Percentiles rank a stretch among this genome's conserved stretches.
These are phyloP conservation scores for Petaurus breviceps DNA, from an alignment of 2,113 vertebrate genomes.

Conservation along the genomic window DNA sequence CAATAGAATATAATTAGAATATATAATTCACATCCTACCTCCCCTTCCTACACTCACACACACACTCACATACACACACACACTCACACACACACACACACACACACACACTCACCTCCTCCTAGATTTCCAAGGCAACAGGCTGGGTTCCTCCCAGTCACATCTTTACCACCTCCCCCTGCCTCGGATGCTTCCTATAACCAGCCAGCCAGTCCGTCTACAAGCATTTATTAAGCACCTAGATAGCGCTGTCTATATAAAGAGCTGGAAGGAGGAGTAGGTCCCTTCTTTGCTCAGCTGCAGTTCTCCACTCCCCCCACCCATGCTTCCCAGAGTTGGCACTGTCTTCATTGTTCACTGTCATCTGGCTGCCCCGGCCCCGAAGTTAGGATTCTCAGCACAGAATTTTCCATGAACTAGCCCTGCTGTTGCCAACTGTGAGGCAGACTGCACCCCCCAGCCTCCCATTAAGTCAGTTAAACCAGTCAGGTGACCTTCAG, in stretches of 20 bases:
- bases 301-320: not conserved
- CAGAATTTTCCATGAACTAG: slow-evolving; percentile 16
- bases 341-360: not conserved
- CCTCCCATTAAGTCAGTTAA: not conserved
- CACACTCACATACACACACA: not conserved
- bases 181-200: not conserved
- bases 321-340: not conserved
- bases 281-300: not conserved
- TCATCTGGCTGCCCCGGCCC: not conserved
- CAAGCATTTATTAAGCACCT: not conserved
- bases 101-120: not conserved
- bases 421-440: not conserved
- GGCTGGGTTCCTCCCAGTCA: not conserved
- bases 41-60: not conserved
- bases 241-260: not conserved
- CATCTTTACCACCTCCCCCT: not conserved
- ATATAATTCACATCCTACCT: not conserved
- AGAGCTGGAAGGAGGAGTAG: not conserved
- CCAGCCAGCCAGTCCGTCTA: not conserved
- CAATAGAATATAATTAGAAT: not conserved
- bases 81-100: not conserved
- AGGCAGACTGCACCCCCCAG: not conserved
- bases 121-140: not conserved
- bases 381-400: slow-evolving; percentile 18
- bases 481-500: not conserved